phyloP scores from a whole-genome alignment of 2,113 vertebrate genomes.

The Platanista minor region DNA sequence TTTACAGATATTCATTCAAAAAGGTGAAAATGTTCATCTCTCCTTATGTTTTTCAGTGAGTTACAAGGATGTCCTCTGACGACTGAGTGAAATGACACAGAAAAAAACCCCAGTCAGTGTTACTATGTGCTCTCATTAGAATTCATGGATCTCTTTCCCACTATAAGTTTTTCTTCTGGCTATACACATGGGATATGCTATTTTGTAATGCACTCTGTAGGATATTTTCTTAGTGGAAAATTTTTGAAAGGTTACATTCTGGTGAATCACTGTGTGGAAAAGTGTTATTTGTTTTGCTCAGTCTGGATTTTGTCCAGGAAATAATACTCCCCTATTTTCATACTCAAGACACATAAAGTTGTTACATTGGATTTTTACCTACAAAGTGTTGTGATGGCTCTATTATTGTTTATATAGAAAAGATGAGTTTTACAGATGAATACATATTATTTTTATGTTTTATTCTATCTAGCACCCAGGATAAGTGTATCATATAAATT shows the following conservation, averaged over 20 bases:
- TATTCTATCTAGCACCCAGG: not conserved
- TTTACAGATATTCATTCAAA: not conserved
- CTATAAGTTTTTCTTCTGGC: not conserved
- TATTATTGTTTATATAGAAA: slow-evolving; percentile 48
- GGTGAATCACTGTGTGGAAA: not conserved
- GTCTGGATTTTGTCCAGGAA: slow-evolving; percentile 9
- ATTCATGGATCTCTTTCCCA: not conserved
- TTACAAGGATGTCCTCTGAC: not conserved
- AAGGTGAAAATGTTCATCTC: not conserved
- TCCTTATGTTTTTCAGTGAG: not conserved
- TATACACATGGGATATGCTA: not conserved
- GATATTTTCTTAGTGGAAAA: not conserved
- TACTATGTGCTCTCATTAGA: slow-evolving; percentile 1
- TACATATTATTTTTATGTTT: slow-evolving; percentile 19
- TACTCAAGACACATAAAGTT: not conserved
- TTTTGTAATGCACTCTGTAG: not conserved
- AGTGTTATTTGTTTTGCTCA: not conserved
- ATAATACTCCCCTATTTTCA: not conserved
- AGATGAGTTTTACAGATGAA: not conserved
- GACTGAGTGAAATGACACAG: not conserved
- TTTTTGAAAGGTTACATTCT: not conserved
- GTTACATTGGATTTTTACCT: not conserved
- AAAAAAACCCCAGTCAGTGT: not conserved
- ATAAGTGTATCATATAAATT: not conserved
- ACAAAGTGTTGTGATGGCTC: not conserved